Evolutionary conservation across 2,113 vertebrate species (phyloP), one percentile per base, ranked within the genome.

Genomic region (Lichenostomus cassidix): DNA sequence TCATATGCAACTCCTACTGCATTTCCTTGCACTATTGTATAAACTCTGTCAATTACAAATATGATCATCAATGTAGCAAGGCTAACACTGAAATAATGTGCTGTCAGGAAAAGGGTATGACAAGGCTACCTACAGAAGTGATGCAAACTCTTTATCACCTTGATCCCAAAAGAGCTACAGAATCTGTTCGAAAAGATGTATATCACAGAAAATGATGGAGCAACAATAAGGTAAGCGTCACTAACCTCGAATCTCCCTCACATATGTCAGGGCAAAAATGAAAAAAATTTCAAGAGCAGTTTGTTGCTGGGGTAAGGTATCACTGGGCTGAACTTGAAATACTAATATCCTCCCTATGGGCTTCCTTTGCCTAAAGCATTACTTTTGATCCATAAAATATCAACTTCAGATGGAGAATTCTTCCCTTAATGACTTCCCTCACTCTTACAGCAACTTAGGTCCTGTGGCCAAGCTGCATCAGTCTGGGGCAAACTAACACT

Each of bases 21-120:
- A 14, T 42, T 55, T 77, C 41, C 50, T 56, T 33, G 52, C 53
- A 17, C 31, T 53, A 9, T 0, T 44, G 49, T 22, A 7, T 33
- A 46, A 91, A 73, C 15, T 49, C 42, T 50, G 31, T 42, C 19
- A 35, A 37, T 37, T 42, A 58, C 18, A 87, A 89, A 41, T 17
- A n/a, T 0, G 7, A 63, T 24, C 1, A 0, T 31, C 23, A 17
- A 5, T 37, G 13, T 4, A 17, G 33, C 4, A 4, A 41, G 67
- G 68, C n/a, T 58, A 60, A 79, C 24, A n/a, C 28, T 11, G 63
- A 31, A 89, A 58, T 27, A 67, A 63, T 4, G 19, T 42, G 12
- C 59, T 80, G 39, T 35, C 35, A 80, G 47, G 29, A 67, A 21
- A 74, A n/a, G 11, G 24, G n/a, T 20, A 8, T 35, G 67, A 53